phyloP scores from a whole-genome alignment of 2,797 vertebrate genomes.

The Agapornis canus region DNA sequence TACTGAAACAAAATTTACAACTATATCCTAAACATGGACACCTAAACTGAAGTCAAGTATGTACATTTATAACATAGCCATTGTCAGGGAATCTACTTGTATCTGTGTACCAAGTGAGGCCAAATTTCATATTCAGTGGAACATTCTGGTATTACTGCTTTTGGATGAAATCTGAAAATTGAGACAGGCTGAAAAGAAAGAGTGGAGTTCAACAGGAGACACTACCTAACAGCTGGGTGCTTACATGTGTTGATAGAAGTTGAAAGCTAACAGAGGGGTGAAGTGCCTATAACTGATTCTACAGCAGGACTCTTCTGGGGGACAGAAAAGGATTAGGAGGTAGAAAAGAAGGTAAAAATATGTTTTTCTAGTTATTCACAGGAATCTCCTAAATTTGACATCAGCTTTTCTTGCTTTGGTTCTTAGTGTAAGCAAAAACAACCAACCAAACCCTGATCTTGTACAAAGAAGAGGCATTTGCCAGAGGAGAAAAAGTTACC shows the following conservation, averaged over 20 bases:
- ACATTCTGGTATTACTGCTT: not conserved
- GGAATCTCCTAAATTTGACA: constrained; percentile 34
- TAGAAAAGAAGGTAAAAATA: not conserved
- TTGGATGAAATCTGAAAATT: not conserved
- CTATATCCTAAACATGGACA: not conserved
- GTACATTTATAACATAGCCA: not conserved
- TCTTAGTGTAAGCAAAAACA: constrained; percentile 16
- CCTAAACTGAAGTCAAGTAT: not conserved
- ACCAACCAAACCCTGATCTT: not conserved
- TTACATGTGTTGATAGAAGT: not conserved
- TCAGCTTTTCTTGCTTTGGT: constrained; percentile 35
- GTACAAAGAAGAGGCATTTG: not conserved
- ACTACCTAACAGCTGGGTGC: not conserved
- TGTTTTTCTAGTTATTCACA: not conserved
- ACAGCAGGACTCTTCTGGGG: constrained; percentile 1
- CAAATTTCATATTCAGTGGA: not conserved
- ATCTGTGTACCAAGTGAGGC: not conserved
- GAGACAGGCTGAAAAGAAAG: not conserved
- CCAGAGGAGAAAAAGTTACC: constrained; percentile 74
- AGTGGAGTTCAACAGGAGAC: not conserved
- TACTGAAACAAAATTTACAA: not conserved
- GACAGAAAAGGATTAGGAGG: not conserved
- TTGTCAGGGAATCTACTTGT: not conserved
- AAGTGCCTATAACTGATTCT: not conserved
- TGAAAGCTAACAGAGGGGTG: not conserved